Base-by-base conservation (phyloP, 2,797 vertebrate genomes). In the Chelon labrosus region DNA sequence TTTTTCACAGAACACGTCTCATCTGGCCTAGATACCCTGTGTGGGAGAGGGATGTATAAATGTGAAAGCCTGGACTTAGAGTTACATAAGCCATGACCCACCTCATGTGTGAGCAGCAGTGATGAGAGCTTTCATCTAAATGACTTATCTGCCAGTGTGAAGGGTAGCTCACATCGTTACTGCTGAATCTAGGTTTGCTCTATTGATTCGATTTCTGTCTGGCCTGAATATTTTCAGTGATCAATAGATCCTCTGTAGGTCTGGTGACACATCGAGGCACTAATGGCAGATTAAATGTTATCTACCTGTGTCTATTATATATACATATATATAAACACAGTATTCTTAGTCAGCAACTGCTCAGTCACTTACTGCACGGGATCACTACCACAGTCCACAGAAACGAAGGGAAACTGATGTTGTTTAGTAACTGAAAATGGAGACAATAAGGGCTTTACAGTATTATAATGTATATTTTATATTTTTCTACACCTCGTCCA, bases 1-100 rank as follows among this genome's bases (percentile, higher is more conserved):
- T 77, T 78, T 85, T 79, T 74, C 22, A 82, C 74, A 86, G 55
- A 80, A 49, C 68, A 38, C 65, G 38, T 83, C 65, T 86, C 68
- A 71, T 80, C 46, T 85, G 77, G 70, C 86, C 86, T 86, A 82
- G 73, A 83, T 85, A 63, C 37, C 1, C 6, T 11, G 52, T 51
- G 55, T 14, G 20, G 17, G 55, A 60, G 55, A 73, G 69, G 51
- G 71, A 74, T 70, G 68, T 49, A 71, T 72, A 54, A 70, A 83
- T 76, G 63, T 66, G 65, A 86, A 82, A 78, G 65, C 79, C 17
- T 49, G 68, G 73, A 82, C 61, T 79, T 56, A 46, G 46, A 61
- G 78, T 92, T 92, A 92, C 76, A 79, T 91, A 93, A 93, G 80
- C 77, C 68, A 51, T 62, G 70, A 87, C 46, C 79, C 74, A 65